phyloP scores from a whole-genome alignment of 2,888 invertebrate genomes.

The Athripsodes cinereus region DNA sequence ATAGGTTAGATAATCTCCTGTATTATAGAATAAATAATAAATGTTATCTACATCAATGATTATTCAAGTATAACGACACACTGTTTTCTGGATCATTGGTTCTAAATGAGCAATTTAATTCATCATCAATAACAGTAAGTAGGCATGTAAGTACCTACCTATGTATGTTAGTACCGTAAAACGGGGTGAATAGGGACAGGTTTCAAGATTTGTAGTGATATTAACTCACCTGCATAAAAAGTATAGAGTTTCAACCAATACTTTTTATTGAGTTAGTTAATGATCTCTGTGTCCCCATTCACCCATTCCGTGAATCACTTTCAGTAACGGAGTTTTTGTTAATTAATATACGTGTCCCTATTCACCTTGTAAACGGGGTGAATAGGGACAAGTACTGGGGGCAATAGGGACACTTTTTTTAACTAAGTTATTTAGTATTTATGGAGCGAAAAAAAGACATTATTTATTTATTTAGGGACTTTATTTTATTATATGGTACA shows the following conservation, averaged over 20 bases:
- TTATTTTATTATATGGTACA: too few relatives aligned
- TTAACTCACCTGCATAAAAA: not conserved
- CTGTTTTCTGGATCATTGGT: constrained; percentile 20
- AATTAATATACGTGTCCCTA: not conserved
- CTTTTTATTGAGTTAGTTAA: not conserved
- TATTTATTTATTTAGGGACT: too few relatives aligned
- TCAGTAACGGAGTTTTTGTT: not conserved
- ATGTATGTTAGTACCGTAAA: not conserved
- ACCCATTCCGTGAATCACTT: not conserved
- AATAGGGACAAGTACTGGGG: not conserved
- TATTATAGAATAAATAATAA: not conserved
- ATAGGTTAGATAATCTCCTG: not conserved
- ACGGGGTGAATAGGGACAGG: not conserved
- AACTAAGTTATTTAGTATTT: too few relatives aligned
- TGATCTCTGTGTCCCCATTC: not conserved
- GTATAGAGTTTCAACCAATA: not conserved
- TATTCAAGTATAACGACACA: constrained; percentile 20
- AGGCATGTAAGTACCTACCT: too few relatives aligned
- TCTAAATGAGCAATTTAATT: constrained; percentile 23
- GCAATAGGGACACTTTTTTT: too few relatives aligned
- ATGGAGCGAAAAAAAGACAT: too few relatives aligned
- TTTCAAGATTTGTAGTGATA: not conserved
- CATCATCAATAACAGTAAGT: constrained; percentile 19
- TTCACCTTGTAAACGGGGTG: not conserved
- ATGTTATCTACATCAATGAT: constrained; percentile 17